Percentiles rank a stretch among this genome's conserved stretches.
These are phyloP conservation scores for Cossypha heuglini DNA, from an alignment of 2,797 vertebrate species.

Conservation along the genomic window DNA sequence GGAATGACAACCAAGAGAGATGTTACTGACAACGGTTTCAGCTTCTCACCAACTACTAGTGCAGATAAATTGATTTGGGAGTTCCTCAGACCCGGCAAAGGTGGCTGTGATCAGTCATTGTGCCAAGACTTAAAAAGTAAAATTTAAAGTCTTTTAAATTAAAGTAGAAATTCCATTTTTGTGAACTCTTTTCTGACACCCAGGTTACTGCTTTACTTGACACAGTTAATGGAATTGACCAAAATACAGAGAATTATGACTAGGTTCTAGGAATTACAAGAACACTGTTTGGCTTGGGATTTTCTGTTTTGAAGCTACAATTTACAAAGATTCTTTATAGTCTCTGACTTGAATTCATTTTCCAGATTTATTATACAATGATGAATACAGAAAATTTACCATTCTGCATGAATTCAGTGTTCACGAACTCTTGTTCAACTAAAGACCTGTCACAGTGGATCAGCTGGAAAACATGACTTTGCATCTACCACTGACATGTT, in stretches of 20 bases:
- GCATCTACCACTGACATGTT: not conserved
- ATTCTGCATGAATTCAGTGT: not conserved
- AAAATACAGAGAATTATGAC: not conserved
- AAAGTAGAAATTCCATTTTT: not conserved
- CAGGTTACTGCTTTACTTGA: not conserved
- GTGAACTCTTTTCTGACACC: not conserved
- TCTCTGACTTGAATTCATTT: not conserved
- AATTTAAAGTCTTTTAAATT: not conserved
- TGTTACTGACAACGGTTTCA: not conserved
- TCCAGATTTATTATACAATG: not conserved
- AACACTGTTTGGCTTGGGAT: not conserved
- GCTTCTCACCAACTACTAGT: not conserved
- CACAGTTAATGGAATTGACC: not conserved
- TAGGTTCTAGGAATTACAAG: not conserved
- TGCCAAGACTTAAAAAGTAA: not conserved
- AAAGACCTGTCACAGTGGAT: not conserved
- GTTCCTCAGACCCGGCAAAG: not conserved
- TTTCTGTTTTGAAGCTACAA: not conserved
- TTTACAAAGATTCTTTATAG: not conserved
- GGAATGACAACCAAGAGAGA: not conserved
- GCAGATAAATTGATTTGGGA: rapidly evolving
- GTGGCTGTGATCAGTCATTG: rapidly evolving
- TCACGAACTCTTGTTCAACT: conserved; percentile 9
- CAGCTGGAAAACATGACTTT: not conserved
- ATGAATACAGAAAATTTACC: not conserved